phyloP scores from a whole-genome alignment of 2,888 invertebrate species.

The Sinotaia quadrata region DNA sequence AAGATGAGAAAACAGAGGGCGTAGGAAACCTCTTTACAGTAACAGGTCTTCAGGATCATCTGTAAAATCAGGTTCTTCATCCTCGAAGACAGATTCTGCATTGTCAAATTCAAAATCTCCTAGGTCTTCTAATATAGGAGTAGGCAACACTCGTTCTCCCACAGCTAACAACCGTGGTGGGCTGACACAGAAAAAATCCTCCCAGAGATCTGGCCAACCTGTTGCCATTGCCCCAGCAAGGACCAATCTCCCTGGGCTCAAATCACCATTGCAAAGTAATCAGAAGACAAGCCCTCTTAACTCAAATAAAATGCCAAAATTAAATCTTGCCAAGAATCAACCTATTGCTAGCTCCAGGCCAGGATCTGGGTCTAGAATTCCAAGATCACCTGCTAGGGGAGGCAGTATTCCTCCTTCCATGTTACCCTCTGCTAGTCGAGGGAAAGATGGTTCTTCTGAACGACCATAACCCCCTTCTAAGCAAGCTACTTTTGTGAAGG shows the following conservation, averaged over 20 bases:
- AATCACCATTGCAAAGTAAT: neutral
- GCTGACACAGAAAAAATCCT: neutral
- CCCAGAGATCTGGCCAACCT: constrained; percentile 43
- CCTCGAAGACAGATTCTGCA: neutral
- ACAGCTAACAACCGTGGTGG: neutral
- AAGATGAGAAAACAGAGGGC: constrained; percentile 52
- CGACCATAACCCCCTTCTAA: constrained; percentile 76
- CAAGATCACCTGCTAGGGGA: constrained; percentile 28
- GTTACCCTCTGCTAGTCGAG: neutral
- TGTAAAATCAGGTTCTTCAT: neutral
- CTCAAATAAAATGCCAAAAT: neutral
- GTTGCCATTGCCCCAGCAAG: constrained; percentile 7
- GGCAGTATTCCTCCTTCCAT: constrained; percentile 16
- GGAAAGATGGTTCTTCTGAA: constrained; percentile 29
- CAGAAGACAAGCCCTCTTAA: neutral
- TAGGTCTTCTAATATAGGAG: neutral
- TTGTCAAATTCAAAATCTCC: neutral
- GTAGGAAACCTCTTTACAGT: constrained; percentile 55
- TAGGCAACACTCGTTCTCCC: neutral
- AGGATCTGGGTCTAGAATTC: constrained; percentile 30
- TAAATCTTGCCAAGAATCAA: constrained; percentile 24
- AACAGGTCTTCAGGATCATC: constrained; percentile 8
- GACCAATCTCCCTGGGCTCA: constrained; percentile 8
- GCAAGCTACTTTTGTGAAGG: constrained; percentile 94
- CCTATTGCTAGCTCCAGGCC: constrained; percentile 17